Evolutionary conservation across 2,888 invertebrate genomes (phyloP).

Genomic region (Entomobrya multifasciata): DNA sequence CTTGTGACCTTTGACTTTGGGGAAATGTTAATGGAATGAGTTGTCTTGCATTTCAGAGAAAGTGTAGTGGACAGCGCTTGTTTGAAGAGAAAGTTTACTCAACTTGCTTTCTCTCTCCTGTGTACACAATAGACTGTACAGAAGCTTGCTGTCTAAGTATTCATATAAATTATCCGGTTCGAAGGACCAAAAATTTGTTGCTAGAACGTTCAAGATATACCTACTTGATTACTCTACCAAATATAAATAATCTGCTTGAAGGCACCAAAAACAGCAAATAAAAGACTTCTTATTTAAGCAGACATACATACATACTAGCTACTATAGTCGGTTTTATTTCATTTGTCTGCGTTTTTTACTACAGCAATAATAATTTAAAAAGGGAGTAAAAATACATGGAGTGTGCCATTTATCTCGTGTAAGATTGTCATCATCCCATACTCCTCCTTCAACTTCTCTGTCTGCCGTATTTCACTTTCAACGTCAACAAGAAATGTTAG

Average conservation of each 20-base stretch:
- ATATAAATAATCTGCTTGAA: too few species aligned
- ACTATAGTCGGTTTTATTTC: neutral
- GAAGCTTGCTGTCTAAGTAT: neutral
- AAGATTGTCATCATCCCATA: slow-evolving; percentile 9
- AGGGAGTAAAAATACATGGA: neutral
- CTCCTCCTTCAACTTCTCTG: neutral
- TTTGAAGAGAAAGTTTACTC: neutral
- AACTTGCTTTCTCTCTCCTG: neutral
- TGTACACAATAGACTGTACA: too few species aligned
- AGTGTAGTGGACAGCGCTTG: too few species aligned
- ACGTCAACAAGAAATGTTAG: slow-evolving; percentile 4
- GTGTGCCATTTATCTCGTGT: slow-evolving; percentile 1
- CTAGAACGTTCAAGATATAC: too few species aligned
- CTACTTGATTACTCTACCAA: too few species aligned
- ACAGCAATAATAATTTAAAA: slow-evolving; percentile 10
- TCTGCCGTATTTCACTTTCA: neutral
- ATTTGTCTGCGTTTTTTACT: neutral
- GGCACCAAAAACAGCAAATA: too few species aligned
- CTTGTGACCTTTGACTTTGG: slow-evolving; percentile 49
- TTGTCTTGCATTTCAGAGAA: too few species aligned
- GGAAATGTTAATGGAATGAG: slow-evolving; percentile 32
- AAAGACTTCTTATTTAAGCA: too few species aligned
- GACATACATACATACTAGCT: too few species aligned
- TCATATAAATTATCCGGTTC: neutral
- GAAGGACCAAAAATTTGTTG: neutral